Base-by-base conservation (phyloP, 2,113 vertebrate genomes). In the Cyrtonyx montezumae region DNA sequence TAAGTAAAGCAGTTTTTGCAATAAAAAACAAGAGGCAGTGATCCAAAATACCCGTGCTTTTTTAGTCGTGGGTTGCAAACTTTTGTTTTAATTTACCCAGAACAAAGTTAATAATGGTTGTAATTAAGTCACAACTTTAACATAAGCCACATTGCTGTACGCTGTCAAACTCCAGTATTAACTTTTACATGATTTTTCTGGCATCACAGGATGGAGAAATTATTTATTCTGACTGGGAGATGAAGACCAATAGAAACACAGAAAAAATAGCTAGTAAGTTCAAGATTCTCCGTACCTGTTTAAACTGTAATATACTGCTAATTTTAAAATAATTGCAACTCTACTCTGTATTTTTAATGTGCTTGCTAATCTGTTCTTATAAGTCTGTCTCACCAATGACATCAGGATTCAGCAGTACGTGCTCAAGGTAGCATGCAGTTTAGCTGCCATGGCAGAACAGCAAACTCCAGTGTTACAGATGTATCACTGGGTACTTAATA, bases 171-270 rank as follows among this genome's bases (percentile, higher is more conserved):
- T 69, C 68, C 83, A 46, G 83, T 5, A 0, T 73, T 61, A 62
- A 13, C 36, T 61, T 73, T 89, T 92, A 42, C 59, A 73, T 88
- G 8, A n/a, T 76, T 84, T 93, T 92, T 96, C 48, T 94, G 71
- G 13, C 63, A 80, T 88, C 70, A 84, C 88, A 99, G 99, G 97
- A 98, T 65, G 99, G 99, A 53, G 98, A 98, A 94, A 58, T 99
- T 51, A 16, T 98, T 94, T 98, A 98, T 96, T 97, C 96, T 18
- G 96, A 98, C 96, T 99, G 98, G 99, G 98, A 98, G 96, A 88
- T 98, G 94, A 98, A 96, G 91, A 98, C 93, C 22, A 97, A 98
- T 23, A 90, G 78, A 8, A 95, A 98, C 37, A 95, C 95, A 2
- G 97, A 96, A 93, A 97, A 92, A 80, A 79, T 97, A 43, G 88